These are phyloP conservation scores for Xerus rutilus DNA, from an alignment of 2,797 vertebrate genomes.

Conservation along the genomic window DNA sequence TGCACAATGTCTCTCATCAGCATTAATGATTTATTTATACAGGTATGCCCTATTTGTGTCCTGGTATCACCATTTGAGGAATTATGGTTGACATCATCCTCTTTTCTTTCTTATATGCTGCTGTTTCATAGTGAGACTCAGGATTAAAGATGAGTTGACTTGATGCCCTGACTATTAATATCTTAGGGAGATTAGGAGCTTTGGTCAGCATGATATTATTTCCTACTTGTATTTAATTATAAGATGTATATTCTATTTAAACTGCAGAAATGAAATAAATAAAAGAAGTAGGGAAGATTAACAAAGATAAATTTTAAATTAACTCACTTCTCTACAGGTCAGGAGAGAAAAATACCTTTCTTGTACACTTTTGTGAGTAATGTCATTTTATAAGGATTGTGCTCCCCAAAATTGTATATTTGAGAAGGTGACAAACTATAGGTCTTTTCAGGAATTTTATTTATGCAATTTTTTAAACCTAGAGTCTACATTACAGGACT, in stretches of 20 bases:
- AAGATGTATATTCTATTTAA: conserved; percentile 80
- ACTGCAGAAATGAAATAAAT: conserved; percentile 83
- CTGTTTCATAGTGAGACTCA: conserved; percentile 74
- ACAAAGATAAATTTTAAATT: conserved; percentile 87
- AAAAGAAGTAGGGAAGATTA: conserved; percentile 81
- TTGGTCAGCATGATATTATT: conserved; percentile 83
- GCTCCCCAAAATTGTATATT: conserved; percentile 55
- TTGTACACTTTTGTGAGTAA: conserved; percentile 48
- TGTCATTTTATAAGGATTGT: conserved; percentile 20
- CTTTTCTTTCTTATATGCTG: conserved; percentile 81
- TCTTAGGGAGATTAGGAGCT: conserved; percentile 85
- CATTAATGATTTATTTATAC: not conserved
- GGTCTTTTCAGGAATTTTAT: conserved; percentile 79
- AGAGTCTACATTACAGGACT: conserved; percentile 3
- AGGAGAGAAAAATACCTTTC: conserved; percentile 74
- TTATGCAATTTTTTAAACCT: not conserved
- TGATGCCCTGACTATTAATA: conserved; percentile 85
- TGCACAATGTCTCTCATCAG: not conserved
- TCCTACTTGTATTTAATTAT: conserved; percentile 86
- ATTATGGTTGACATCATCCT: conserved; percentile 78
- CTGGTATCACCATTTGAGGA: not conserved
- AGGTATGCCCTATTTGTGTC: not conserved
- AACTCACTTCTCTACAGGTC: conserved; percentile 70
- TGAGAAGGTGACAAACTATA: conserved; percentile 77
- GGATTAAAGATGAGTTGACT: conserved; percentile 85